Percentiles rank a stretch among this genome's conserved stretches.
Conservation (phyloP, 2,888 invertebrate species). For the Syrphus vitripennis region DNA sequence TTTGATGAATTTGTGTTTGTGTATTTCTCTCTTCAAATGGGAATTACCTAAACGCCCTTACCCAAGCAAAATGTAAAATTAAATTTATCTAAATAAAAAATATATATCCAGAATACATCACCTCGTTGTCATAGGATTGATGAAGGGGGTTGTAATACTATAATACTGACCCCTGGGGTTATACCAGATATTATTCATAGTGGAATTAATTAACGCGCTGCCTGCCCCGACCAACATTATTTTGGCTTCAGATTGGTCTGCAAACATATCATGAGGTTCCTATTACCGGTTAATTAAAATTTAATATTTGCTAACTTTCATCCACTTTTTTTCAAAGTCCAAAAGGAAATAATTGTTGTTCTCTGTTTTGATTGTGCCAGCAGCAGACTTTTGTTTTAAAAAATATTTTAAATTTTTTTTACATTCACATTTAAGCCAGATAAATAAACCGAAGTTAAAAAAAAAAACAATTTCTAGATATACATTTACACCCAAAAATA, state of each 20-base stretch:
- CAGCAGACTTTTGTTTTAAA: neutral
- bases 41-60: neutral
- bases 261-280: constrained; percentile 29
- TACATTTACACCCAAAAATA: neutral
- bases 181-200: constrained; percentile 25
- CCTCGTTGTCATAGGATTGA: neutral
- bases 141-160: neutral
- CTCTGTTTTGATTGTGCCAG: neutral
- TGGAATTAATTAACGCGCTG: constrained; percentile 44
- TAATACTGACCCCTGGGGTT: constrained; percentile 7
- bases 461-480: neutral
- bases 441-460: neutral
- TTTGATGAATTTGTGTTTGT: neutral
- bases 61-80: neutral
- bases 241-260: constrained; percentile 36
- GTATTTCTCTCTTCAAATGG: neutral
- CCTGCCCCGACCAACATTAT: constrained; percentile 14
- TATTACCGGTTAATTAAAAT: constrained; percentile 47
- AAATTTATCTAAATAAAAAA: neutral
- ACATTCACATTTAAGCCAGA: neutral
- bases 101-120: neutral
- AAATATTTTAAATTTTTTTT: neutral
- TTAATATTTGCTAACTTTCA: constrained; percentile 46
- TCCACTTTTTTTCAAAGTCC: neutral
- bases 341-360: neutral